A percentile compares a stretch with the other conserved stretches of the same genome.
These are phyloP conservation scores for Orchestes rusci DNA, from an alignment of 2,888 invertebrate species.

Conservation along the genomic window DNA sequence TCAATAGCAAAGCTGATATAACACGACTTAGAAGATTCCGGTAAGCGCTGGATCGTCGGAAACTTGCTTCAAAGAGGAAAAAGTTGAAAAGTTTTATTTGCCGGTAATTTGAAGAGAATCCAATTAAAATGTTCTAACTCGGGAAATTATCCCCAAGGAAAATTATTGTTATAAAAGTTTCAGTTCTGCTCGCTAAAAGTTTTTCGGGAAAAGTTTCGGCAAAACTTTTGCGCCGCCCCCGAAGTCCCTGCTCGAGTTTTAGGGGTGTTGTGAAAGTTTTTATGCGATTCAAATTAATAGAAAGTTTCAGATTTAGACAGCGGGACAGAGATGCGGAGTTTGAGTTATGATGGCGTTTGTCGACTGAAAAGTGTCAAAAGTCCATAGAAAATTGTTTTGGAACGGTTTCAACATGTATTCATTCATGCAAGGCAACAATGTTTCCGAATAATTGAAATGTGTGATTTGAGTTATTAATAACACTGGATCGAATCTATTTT, in stretches of 20 bases:
- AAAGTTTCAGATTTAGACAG: slow-evolving; percentile 16
- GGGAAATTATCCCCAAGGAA: slow-evolving; percentile 31
- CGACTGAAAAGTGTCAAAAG: no score
- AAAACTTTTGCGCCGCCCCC: slow-evolving; percentile 10
- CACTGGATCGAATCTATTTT: no score
- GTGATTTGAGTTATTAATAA: no score
- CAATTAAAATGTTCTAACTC: slow-evolving; percentile 33
- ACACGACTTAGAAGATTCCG: slow-evolving; percentile 8
- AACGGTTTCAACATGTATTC: no score
- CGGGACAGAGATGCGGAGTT: neutral
- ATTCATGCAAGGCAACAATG: no score
- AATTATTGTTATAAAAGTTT: slow-evolving; percentile 33
- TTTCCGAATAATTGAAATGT: no score
- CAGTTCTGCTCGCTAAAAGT: slow-evolving; percentile 24
- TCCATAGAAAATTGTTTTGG: no score
- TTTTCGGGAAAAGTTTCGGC: slow-evolving; percentile 12
- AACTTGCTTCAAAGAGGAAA: slow-evolving; percentile 20
- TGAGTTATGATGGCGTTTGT: neutral
- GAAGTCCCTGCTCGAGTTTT: slow-evolving; percentile 5
- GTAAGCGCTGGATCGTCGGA: slow-evolving; percentile 16
- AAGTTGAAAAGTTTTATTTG: slow-evolving; percentile 25
- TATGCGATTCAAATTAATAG: slow-evolving; percentile 13
- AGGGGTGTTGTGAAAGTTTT: slow-evolving; percentile 15
- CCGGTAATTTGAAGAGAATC: slow-evolving; percentile 29
- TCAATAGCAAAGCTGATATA: slow-evolving; percentile 8